Base-by-base conservation (phyloP, 1,140 invertebrate species). In the Polypedilum vanderplanki region DNA sequence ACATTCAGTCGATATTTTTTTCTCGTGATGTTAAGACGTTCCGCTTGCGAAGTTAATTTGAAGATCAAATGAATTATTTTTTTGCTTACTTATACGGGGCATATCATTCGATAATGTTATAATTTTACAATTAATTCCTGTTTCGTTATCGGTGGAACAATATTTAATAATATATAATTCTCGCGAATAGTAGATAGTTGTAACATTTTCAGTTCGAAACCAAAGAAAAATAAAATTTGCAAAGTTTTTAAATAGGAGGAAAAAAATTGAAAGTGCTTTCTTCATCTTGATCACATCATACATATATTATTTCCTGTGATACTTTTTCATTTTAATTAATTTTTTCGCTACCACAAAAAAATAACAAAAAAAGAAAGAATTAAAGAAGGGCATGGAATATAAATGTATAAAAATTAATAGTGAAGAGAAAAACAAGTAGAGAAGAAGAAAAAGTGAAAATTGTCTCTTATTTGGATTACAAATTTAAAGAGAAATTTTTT, bases 391-490 rank as follows among this genome's bases (percentile, higher is more conserved):
- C 15, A 18, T 9, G 18, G 20, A 70, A 20, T 10, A 20, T 7
- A 20, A 18, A 7, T 5, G n/a, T 20, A 9, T 67, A 18, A 70
- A 70, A 70, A 67, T 1, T 12, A 70, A 70, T 18, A 70, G 18
- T 17, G 10, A 20, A 20, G 65, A 70, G 20, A 20, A 22, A 20
- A 70, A 70, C 17, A 57, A 18, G 65, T 22, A 9, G 17, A 70
- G n/a, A 57, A 57, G 12, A 57, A 57, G 41, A 70, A 70, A 70
- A 70, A 70, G 65, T 70, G 65, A 70, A 70, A 70, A 70, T 22
- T 70, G 65, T 70, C 20, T n/a, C n/a, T 70, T 70, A 70, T 70
- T 70, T 70, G 65, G 65, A 70, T 70, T 70, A 70, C 17, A 70
- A n/a, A 18, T 70, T 70, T 20, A 22, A 22, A 70, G 10, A 20